phyloP scores from a whole-genome alignment of 1,140 invertebrate species.

The Drosophila trapezifrons region DNA sequence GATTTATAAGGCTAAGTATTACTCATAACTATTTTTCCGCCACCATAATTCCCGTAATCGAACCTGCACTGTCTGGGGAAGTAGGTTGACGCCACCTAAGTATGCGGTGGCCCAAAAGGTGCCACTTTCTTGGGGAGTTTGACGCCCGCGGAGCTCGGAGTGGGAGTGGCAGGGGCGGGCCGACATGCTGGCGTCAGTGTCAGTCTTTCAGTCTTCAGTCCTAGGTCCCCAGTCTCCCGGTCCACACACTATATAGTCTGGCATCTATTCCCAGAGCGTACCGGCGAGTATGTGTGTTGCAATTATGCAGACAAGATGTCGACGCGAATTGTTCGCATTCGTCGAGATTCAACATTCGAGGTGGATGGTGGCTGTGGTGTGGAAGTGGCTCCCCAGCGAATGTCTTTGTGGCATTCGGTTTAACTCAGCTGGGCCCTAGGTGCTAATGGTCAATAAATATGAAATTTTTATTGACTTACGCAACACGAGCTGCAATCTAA shows the following conservation, averaged over 20 bases:
- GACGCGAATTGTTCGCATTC: conserved; percentile 80
- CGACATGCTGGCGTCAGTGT: conserved; percentile 78
- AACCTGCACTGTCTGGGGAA: conserved; percentile 40
- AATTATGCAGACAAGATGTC: conserved; percentile 84
- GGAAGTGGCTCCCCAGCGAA: conserved; percentile 9
- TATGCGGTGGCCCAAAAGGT: conserved; percentile 72
- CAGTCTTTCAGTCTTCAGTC: conserved; percentile 35
- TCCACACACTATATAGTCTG: conserved; percentile 26
- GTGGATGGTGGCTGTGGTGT: conserved; percentile 2
- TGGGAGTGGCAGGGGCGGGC: conserved; percentile 20
- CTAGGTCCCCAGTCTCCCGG: conserved; percentile 7
- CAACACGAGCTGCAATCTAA: conserved; percentile 71
- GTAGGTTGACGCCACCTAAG: conserved; percentile 81
- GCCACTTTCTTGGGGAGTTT: conserved; percentile 69
- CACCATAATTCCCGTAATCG: too few relatives aligned
- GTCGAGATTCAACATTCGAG: conserved; percentile 36
- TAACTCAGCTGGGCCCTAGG: conserved; percentile 67
- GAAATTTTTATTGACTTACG: conserved; percentile 79
- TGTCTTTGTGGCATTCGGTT: conserved; percentile 12
- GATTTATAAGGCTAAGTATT: background rate
- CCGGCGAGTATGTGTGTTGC: conserved; percentile 68
- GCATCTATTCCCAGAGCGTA: conserved; percentile 44
- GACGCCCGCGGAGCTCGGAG: conserved; percentile 33
- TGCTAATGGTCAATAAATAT: conserved; percentile 82
- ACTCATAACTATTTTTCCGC: background rate